phyloP scores from a whole-genome alignment of 1,140 invertebrate genomes.

The Scaptomyza hsui region DNA sequence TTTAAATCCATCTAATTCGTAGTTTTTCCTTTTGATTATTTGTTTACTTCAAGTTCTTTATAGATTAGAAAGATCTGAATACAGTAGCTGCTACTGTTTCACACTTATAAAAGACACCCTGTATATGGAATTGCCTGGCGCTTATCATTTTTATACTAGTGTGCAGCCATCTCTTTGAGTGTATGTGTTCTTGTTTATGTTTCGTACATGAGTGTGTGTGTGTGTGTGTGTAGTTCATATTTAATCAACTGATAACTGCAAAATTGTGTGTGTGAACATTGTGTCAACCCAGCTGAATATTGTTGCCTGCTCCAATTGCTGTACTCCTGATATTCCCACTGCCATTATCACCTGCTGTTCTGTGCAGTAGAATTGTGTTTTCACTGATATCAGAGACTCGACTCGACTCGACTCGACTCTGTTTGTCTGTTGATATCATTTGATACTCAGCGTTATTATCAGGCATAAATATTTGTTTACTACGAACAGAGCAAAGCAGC shows the following conservation, averaged over 20 bases:
- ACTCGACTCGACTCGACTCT: background rate
- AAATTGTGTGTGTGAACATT: conserved; percentile 45
- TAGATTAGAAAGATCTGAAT: background rate
- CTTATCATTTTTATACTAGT: conserved; percentile 67
- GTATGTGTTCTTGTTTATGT: conserved; percentile 21
- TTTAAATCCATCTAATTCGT: too few relatives aligned
- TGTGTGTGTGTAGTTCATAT: conserved; percentile 75
- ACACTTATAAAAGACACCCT: conserved; percentile 44
- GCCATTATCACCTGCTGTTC: conserved; percentile 71
- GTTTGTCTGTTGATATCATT: conserved; percentile 44
- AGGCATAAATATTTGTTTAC: conserved; percentile 30
- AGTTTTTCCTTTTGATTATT: too few relatives aligned
- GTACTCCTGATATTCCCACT: conserved; percentile 66
- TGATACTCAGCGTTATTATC: conserved; percentile 39
- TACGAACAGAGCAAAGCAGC: too few relatives aligned
- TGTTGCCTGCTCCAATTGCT: conserved; percentile 65
- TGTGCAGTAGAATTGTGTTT: background rate
- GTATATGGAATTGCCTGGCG: conserved; percentile 51
- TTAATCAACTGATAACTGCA: conserved; percentile 79
- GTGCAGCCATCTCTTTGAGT: too few relatives aligned
- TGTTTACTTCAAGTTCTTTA: too few relatives aligned
- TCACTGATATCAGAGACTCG: conserved; percentile 35
- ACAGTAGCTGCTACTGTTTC: conserved; percentile 1
- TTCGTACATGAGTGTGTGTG: background rate
- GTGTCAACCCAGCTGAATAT: conserved; percentile 16